phyloP scores from a whole-genome alignment of 2,888 invertebrate genomes.

The Drosophila sordidula region DNA sequence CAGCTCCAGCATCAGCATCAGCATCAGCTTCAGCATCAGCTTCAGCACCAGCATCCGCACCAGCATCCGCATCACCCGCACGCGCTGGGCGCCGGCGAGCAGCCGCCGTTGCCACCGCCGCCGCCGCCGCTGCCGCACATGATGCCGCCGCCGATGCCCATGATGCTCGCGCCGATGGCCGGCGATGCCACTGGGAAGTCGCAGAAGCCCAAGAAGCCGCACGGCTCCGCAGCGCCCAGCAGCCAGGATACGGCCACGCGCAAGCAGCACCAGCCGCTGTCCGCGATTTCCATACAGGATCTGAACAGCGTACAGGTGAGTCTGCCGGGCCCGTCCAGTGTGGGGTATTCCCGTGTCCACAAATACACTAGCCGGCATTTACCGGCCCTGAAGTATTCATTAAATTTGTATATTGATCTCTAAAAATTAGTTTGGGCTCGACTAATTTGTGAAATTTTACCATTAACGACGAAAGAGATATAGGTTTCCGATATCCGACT shows the following conservation, averaged over 20 bases:
- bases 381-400: too few relatives aligned
- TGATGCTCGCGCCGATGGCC: conserved; percentile 76
- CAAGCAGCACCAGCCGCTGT: conserved; percentile 90
- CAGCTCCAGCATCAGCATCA: conserved; percentile 33
- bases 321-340: neutral
- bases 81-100: conserved; percentile 52
- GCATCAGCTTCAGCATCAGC: too few relatives aligned
- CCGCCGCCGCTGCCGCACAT: conserved; percentile 86
- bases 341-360: too few relatives aligned
- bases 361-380: too few relatives aligned
- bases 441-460: too few relatives aligned
- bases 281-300: conserved; percentile 94
- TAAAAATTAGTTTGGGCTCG: too few relatives aligned
- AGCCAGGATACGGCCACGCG: conserved; percentile 85
- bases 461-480: too few relatives aligned
- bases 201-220: conserved; percentile 68
- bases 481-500: too few relatives aligned
- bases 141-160: conserved; percentile 86
- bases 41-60: conserved; percentile 39
- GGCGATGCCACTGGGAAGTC: conserved; percentile 80
- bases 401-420: too few relatives aligned
- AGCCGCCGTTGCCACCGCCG: conserved; percentile 84
- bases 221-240: conserved; percentile 56
- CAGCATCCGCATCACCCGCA: conserved; percentile 69
- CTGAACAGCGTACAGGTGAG: conserved; percentile 90